phyloP scores from a whole-genome alignment of 2,888 invertebrate genomes.

The Plebejus argus region DNA sequence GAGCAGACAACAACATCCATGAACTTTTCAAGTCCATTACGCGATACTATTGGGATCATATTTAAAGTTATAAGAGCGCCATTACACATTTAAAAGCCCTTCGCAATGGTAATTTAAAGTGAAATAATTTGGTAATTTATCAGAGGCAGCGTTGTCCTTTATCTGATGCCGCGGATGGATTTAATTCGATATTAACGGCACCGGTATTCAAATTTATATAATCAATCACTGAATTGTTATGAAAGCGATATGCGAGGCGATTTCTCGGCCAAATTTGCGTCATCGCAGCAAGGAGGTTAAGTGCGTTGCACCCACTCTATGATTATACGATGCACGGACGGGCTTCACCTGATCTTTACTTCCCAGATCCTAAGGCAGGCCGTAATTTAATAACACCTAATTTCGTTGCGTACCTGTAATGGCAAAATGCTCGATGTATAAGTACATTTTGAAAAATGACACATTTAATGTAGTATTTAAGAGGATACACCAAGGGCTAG shows the following conservation, averaged over 20 bases:
- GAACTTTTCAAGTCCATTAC: slow-evolving; percentile 18
- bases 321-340: slow-evolving; percentile 38
- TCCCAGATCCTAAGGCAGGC: slow-evolving; percentile 21
- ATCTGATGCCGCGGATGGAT: slow-evolving; percentile 72
- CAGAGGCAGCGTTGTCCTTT: slow-evolving; percentile 70
- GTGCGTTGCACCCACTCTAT: slow-evolving; percentile 49
- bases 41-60: slow-evolving; percentile 27
- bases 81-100: slow-evolving; percentile 44
- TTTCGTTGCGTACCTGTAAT: slow-evolving; percentile 18
- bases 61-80: slow-evolving; percentile 52
- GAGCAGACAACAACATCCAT: not conserved
- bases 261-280: slow-evolving; percentile 75
- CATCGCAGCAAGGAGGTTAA: slow-evolving; percentile 67
- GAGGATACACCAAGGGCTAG: no score
- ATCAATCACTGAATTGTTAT: slow-evolving; percentile 79
- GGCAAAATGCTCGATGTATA: not conserved
- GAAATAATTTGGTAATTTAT: slow-evolving; percentile 72
- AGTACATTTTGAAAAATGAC: not conserved
- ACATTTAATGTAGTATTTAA: not conserved
- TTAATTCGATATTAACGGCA: slow-evolving; percentile 76
- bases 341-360: slow-evolving; percentile 31
- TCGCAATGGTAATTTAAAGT: slow-evolving; percentile 68
- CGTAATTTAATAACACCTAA: slow-evolving; percentile 31
- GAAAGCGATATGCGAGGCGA: slow-evolving; percentile 75
- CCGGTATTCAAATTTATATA: slow-evolving; percentile 77